A percentile compares a stretch with the other conserved stretches of the same genome.
These are phyloP conservation scores for Tetanocera ferruginea DNA, from an alignment of 2,888 invertebrate species.

Conservation along the genomic window DNA sequence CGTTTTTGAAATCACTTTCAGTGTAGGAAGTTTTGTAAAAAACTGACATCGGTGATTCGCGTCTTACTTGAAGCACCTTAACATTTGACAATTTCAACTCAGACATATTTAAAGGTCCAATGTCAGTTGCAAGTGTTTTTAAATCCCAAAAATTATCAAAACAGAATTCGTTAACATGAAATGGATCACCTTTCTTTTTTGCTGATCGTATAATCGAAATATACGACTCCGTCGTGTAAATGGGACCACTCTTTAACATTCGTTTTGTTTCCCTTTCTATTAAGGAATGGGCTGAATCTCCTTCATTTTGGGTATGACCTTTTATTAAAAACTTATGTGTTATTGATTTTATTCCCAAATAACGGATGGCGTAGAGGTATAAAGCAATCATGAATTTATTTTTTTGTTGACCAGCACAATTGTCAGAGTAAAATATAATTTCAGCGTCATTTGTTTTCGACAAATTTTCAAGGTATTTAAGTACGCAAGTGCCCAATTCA, in stretches of 20 bases:
- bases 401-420: no score
- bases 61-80: slow-evolving; percentile 37
- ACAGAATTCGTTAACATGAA: slow-evolving; percentile 1
- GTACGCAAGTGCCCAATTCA: slow-evolving; percentile 33
- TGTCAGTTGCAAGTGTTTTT: slow-evolving; percentile 31
- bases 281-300: slow-evolving; percentile 29
- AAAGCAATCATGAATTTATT: slow-evolving; percentile 44
- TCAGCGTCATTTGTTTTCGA: no score
- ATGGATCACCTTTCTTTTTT: slow-evolving; percentile 23
- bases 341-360: slow-evolving; percentile 43
- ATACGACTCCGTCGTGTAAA: no score
- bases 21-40: slow-evolving; percentile 11
- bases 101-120: slow-evolving; percentile 39
- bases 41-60: slow-evolving; percentile 41
- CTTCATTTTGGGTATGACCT: slow-evolving; percentile 31
- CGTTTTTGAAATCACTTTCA: no score
- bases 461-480: slow-evolving; percentile 34
- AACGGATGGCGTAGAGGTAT: slow-evolving; percentile 45
- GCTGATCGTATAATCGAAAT: slow-evolving; percentile 27
- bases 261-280: no score
- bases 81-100: slow-evolving; percentile 40
- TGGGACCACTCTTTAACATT: no score
- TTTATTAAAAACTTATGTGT: slow-evolving; percentile 27
- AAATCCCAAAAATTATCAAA: slow-evolving; percentile 32
- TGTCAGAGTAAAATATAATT: no score